Evolutionary conservation across 2,113 vertebrate species (phyloP), one percentile per base, ranked within the genome.

Genomic region (Rhabdornis inornatus): DNA sequence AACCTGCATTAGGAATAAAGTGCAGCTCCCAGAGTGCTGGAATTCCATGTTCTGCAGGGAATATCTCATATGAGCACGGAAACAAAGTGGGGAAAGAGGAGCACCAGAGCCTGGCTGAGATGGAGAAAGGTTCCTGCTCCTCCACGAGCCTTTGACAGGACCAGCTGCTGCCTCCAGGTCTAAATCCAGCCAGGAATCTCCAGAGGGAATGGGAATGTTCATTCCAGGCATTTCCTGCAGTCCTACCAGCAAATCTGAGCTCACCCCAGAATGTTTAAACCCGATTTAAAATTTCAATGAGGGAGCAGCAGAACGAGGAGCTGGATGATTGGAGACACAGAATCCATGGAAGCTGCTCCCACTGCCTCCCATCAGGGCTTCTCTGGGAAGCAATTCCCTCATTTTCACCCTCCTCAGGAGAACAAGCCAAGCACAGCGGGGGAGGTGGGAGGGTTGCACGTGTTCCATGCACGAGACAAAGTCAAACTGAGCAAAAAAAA

Each of bases 81-180:
- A 74, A 56, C 4, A 66, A n/a, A 16, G 14, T 4, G 24, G 57
- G 23, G 33, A 18, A 39, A 35, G 24, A 18, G 22, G 21, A 77
- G 14, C 14, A 47, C 11, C 33, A 4, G 18, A 33, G 28, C 52
- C 35, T 42, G 76, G 64, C 37, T 61, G 53, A 35, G 11, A 3
- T 7, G 52, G 37, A 61, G 40, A 45, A 37, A 68, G 2, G 4
- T 3, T 57, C 30, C 71, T 59, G 44, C 21, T 42, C 42, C 9
- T 50, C 52, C 60, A 3, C 0, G 0, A 42, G 20, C 15, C 18
- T 44, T 44, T 13, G 4, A 4, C 1, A 2, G 65, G 24, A 39
- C 8, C 42, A 35, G 47, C 52, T 68, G 37, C 17, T 39, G 24
- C 37, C 37, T 35, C 12, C 53, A 15, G 21, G 8, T 6, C 31